Evolutionary conservation across 2,888 invertebrate species (phyloP).

Genomic region (Autographa gamma): DNA sequence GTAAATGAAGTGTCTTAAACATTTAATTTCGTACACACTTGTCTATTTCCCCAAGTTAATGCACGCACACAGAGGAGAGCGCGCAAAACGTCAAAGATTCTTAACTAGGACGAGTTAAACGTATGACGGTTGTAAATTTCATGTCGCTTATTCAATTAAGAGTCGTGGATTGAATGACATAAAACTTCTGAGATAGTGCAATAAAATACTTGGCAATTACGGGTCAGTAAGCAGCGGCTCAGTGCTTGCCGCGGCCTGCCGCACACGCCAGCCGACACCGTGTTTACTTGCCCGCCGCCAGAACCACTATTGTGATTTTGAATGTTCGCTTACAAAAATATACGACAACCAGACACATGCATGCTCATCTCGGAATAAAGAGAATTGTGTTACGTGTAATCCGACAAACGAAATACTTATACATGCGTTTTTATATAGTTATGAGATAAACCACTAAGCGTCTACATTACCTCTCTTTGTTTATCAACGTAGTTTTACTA

Average conservation of each 20-base stretch:
- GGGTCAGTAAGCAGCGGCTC: constrained; percentile 77
- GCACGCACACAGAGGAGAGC: constrained; percentile 55
- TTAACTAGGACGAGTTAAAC: constrained; percentile 79
- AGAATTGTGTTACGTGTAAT: constrained; percentile 46
- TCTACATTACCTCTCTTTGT: background rate
- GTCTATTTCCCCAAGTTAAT: constrained; percentile 56
- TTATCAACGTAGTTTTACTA: background rate
- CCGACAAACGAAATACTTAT: constrained; percentile 17
- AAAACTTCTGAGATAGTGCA: constrained; percentile 85
- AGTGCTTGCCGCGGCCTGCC: constrained; percentile 61
- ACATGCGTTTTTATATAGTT: constrained; percentile 19
- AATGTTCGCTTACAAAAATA: constrained; percentile 61
- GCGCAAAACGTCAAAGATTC: constrained; percentile 71
- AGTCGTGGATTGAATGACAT: constrained; percentile 86
- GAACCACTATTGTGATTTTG: constrained; percentile 59
- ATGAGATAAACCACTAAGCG: constrained; percentile 15
- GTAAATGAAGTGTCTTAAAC: background rate
- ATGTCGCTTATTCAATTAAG: constrained; percentile 87
- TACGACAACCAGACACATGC: constrained; percentile 51
- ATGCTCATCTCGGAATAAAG: constrained; percentile 49
- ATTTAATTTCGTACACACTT: constrained; percentile 43
- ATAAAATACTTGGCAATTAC: constrained; percentile 87
- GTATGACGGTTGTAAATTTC: constrained; percentile 86
- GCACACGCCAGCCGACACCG: constrained; percentile 57
- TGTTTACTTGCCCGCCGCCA: constrained; percentile 52